Percentiles rank a stretch among this genome's conserved stretches.
Evolutionary conservation across 2,113 vertebrate genomes (phyloP).

Genomic region (Panthera tigris): DNA sequence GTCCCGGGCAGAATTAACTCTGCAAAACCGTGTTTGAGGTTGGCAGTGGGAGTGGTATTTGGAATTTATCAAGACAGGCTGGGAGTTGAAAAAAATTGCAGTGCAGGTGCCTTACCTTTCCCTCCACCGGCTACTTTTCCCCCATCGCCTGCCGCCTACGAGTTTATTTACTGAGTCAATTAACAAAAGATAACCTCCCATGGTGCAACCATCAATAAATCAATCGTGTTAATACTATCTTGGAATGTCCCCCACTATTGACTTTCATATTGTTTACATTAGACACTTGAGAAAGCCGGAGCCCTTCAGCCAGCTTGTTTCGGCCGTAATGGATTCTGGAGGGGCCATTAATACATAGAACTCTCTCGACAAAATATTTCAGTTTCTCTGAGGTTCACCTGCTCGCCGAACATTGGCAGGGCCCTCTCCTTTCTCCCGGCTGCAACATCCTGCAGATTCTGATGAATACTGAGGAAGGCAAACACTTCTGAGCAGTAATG

Average conservation of each 20-base stretch:
- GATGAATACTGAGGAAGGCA: constrained; percentile 52
- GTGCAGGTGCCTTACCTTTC: constrained; percentile 39
- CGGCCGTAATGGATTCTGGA: constrained; percentile 82
- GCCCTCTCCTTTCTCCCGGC: not conserved
- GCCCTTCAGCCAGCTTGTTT: constrained; percentile 77
- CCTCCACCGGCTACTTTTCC: constrained; percentile 36
- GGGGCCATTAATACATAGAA: constrained; percentile 78
- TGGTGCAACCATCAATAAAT: constrained; percentile 92
- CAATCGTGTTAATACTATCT: constrained; percentile 89
- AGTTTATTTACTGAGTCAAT: constrained; percentile 90
- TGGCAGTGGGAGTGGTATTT: not conserved
- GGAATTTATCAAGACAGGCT: constrained; percentile 32
- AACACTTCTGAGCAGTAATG: constrained; percentile 59
- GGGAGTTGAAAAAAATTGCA: constrained; percentile 39
- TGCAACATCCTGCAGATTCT: not conserved
- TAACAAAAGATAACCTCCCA: constrained; percentile 90
- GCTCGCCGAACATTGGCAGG: constrained; percentile 47
- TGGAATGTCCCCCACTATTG: constrained; percentile 88
- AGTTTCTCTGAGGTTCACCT: constrained; percentile 73
- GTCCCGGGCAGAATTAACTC: not conserved
- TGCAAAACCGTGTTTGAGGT: not conserved
- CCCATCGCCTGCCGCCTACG: constrained; percentile 39
- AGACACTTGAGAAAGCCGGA: constrained; percentile 82
- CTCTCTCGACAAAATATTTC: constrained; percentile 80
- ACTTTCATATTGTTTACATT: constrained; percentile 88